Conservation (phyloP, 2,113 vertebrate species). For the Podarcis muralis region DNA sequence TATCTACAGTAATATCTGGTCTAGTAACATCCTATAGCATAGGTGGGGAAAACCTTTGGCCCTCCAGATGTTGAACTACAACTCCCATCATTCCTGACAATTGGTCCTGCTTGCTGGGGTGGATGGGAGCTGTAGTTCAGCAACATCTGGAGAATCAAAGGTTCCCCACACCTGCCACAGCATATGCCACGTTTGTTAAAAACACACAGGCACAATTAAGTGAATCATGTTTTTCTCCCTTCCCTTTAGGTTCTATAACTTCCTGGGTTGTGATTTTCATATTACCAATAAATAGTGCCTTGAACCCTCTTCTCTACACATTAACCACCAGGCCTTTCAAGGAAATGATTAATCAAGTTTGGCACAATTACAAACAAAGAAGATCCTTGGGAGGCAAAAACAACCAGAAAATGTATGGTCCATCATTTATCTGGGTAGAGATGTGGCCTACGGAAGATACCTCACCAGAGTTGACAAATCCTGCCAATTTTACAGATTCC, state of each 20-base stretch:
- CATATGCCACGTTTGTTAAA: background rate
- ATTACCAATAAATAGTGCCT: constrained; percentile 95
- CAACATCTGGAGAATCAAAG: background rate
- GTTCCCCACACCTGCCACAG: background rate
- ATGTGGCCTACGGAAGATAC: constrained; percentile 89
- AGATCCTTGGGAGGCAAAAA: constrained; percentile 76
- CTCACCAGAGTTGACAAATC: constrained; percentile 69
- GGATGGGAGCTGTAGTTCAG: too few species aligned
- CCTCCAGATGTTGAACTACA: background rate
- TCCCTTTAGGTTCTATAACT: constrained; percentile 86
- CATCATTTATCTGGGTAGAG: constrained; percentile 90
- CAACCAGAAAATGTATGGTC: constrained; percentile 76
- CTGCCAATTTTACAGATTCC: constrained; percentile 69
- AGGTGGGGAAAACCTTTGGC: too few species aligned
- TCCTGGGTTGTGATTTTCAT: constrained; percentile 99
- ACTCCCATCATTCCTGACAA: background rate
- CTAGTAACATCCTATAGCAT: background rate
- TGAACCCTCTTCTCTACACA: constrained; percentile 97
- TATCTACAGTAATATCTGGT: background rate
- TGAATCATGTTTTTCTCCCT: constrained; percentile 53
- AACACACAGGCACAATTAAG: background rate
- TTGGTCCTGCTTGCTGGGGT: too few species aligned
- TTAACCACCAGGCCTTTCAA: constrained; percentile 96
- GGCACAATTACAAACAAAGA: constrained; percentile 89
- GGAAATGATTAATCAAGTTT: constrained; percentile 92